Base-by-base conservation (phyloP, 2,888 invertebrate species). In the Quadriops clusia region DNA sequence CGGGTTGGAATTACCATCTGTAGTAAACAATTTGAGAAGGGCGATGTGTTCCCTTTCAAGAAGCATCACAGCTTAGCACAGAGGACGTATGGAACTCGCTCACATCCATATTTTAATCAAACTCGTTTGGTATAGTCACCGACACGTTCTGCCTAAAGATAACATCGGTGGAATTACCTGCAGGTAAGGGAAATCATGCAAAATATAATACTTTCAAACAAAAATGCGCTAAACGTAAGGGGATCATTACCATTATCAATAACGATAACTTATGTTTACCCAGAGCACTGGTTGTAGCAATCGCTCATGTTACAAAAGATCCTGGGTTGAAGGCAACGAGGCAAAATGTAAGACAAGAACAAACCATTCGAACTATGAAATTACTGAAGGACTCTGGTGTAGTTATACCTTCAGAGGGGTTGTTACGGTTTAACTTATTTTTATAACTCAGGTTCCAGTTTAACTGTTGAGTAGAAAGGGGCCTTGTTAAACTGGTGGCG, bases 71-170 rank as follows among this genome's bases (percentile, higher is more conserved):
- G 5, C 25, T 34, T 6, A 34, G 3, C 2, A 10, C 20, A 7
- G 32, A 32, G 3, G 28, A 34, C 17, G 32, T 35, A 3, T 35
- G 35, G 35, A n/a, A 28, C 7, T 15, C 33, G 5, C 3, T 33
- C 3, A 20, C 7, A 7, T n/a, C 10, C 3, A 28, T 35, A 5
- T 34, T 27, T 21, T 32, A 35, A 23, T 29, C 28, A 13, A 36
- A 36, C 25, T 31, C 32, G 5, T 17, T 20, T 1, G 36, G 34
- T 1, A 16, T 42, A 2, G 36, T 29, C 12, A 34, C 40, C 1
- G 42, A 42, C 23, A 42, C 38, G n/a, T 47, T 39, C 30, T 32
- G 30, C 14, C 14, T 40, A 7, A 27, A 20, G 15, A 25, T 40
- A 9, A 36, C 37, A 17, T 32, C 34, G 12, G 37, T 38, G 2